Evolutionary conservation across 1,140 invertebrate species (phyloP).

Genomic region (Bombus soroeensis): DNA sequence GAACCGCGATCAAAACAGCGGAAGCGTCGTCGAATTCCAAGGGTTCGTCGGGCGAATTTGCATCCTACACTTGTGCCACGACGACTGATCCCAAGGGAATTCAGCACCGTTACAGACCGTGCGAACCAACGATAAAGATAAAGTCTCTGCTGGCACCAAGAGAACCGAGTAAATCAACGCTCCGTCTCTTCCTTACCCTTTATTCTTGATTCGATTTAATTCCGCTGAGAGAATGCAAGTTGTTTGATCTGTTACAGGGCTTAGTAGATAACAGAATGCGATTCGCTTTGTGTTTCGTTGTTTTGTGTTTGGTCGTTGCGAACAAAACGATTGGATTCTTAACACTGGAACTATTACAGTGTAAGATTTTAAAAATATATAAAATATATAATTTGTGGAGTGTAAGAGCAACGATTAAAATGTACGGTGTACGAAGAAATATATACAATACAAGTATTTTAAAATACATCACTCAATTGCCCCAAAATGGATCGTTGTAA

Average conservation of each 20-base stretch:
- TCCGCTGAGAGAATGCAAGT: background rate
- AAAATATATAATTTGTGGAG: too few species aligned
- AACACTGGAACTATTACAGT: too few species aligned
- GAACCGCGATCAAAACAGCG: slow-evolving; percentile 1
- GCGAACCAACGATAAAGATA: slow-evolving; percentile 40
- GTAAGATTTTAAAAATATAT: too few species aligned
- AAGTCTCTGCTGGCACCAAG: background rate
- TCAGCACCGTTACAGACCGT: slow-evolving; percentile 42
- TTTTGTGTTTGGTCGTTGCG: background rate
- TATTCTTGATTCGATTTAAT: background rate
- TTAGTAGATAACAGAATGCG: background rate
- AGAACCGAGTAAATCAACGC: slow-evolving; percentile 31
- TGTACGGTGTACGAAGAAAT: too few species aligned
- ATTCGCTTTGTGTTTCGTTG: background rate
- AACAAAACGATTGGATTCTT: too few species aligned
- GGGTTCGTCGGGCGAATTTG: slow-evolving; percentile 25
- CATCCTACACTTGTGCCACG: background rate
- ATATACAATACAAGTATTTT: too few species aligned
- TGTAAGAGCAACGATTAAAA: too few species aligned
- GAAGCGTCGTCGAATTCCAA: slow-evolving; percentile 37
- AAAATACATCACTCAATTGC: fast-evolving
- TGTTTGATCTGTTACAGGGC: background rate
- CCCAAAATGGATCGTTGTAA: too few species aligned
- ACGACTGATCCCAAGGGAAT: slow-evolving; percentile 32
- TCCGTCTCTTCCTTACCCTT: background rate